A percentile compares a stretch with the other conserved stretches of the same genome.
These are phyloP conservation scores for Gorilla gorilla DNA, from an alignment of 2,113 vertebrate genomes.

Conservation along the genomic window DNA sequence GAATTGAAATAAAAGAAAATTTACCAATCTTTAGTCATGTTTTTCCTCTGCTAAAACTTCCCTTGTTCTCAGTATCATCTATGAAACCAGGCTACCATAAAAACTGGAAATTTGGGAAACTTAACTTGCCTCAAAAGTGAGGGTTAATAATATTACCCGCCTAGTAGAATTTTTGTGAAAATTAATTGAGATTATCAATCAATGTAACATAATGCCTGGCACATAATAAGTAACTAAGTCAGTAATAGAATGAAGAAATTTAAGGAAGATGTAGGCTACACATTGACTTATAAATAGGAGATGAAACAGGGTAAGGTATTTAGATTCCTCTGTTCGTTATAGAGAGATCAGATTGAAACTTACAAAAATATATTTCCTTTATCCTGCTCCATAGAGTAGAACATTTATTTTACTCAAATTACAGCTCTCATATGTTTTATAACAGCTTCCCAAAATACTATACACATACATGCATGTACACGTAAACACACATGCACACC, in stretches of 20 bases:
- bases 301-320: background rate
- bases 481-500: background rate
- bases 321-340: background rate
- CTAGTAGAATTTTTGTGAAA: slow-evolving; percentile 18
- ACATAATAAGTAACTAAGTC: background rate
- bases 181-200: background rate
- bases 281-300: background rate
- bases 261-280: background rate
- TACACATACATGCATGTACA: background rate
- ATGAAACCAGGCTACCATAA: background rate
- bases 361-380: background rate
- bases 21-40: background rate
- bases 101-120: background rate
- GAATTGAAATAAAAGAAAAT: background rate
- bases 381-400: background rate
- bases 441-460: background rate
- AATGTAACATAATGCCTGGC: background rate
- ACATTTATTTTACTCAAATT: background rate
- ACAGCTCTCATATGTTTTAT: background rate
- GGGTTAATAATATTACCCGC: background rate
- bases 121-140: background rate
- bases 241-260: slow-evolving; percentile 10
- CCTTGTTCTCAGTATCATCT: background rate
- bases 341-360: background rate
- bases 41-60: slow-evolving; percentile 9